Conservation (phyloP, 2,797 vertebrate species). For the Falco concolor region DNA sequence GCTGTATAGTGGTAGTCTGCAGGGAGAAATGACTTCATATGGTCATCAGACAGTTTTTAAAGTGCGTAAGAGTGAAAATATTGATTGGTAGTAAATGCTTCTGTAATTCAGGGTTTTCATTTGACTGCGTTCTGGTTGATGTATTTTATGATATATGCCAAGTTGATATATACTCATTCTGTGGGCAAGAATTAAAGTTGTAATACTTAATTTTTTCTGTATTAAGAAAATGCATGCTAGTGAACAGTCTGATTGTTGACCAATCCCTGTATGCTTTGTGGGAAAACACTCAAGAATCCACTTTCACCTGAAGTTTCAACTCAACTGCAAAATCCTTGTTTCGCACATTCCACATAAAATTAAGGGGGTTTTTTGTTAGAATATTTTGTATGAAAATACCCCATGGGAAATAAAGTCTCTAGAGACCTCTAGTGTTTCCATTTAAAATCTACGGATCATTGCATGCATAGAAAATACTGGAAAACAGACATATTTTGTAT, state of each 20-base stretch:
- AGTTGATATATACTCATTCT: background rate
- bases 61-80: background rate
- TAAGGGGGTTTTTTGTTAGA: background rate
- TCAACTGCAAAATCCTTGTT: background rate
- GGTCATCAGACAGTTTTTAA: background rate
- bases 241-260: background rate
- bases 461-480: background rate
- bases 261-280: background rate
- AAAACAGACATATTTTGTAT: background rate
- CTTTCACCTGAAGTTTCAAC: background rate
- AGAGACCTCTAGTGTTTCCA: constrained; percentile 57
- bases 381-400: background rate
- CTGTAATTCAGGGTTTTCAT: background rate
- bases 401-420: constrained; percentile 7
- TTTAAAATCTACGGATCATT: background rate
- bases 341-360: background rate
- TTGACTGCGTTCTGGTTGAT: background rate
- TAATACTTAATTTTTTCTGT: background rate
- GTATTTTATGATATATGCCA: background rate
- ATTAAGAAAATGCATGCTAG: background rate
- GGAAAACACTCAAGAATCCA: background rate
- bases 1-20: background rate
- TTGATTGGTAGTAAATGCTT: background rate
- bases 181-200: background rate
- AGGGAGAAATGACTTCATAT: background rate